Evolutionary conservation across 2,113 vertebrate species (phyloP).

Genomic region (Apteryx owenii): DNA sequence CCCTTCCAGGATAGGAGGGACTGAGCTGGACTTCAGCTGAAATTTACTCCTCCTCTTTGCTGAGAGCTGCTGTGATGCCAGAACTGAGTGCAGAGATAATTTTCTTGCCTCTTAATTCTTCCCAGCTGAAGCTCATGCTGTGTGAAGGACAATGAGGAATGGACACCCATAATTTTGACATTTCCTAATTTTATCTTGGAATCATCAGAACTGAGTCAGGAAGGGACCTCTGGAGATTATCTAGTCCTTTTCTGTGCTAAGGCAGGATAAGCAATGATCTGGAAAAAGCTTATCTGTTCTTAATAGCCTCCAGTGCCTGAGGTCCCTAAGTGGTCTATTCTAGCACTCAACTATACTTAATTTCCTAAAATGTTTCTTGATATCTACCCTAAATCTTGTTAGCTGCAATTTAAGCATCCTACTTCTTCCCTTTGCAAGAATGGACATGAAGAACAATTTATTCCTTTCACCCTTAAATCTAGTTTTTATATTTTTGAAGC

Average conservation of each 20-base stretch:
- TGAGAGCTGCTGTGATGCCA: background rate
- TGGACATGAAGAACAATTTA: background rate
- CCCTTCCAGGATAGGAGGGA: background rate
- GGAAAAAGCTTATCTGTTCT: background rate
- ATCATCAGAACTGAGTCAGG: background rate
- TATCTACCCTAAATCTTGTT: background rate
- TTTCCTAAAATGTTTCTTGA: background rate
- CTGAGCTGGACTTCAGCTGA: background rate
- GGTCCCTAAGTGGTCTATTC: background rate
- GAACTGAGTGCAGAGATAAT: background rate
- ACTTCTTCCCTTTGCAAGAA: background rate
- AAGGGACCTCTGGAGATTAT: background rate
- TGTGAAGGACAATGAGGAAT: background rate
- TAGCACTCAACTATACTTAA: background rate
- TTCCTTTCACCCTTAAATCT: background rate
- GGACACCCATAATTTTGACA: background rate
- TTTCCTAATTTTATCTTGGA: background rate
- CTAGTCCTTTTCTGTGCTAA: background rate
- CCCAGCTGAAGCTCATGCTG: background rate
- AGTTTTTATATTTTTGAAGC: background rate
- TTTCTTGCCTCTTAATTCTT: slow-evolving; percentile 23
- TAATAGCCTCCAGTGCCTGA: background rate
- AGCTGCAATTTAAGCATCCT: background rate
- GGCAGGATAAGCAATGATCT: background rate
- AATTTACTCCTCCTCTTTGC: background rate